These are phyloP conservation scores for Sminthopsis crassicaudata DNA, from an alignment of 2,113 vertebrate species.

Conservation along the genomic window DNA sequence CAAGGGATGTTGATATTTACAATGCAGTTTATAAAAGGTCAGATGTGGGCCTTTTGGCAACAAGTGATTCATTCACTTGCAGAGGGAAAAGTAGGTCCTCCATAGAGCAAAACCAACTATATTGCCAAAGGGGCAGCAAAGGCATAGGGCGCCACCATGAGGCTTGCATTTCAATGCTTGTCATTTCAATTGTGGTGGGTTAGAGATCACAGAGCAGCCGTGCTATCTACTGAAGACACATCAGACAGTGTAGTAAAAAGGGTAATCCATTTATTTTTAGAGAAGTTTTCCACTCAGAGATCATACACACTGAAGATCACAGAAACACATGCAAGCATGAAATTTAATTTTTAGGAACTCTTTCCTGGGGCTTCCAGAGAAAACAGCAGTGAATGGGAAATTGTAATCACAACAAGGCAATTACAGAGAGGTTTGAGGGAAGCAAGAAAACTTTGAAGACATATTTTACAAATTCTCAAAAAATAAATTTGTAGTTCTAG, in stretches of 20 bases:
- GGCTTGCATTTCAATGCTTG: slow-evolving; percentile 85
- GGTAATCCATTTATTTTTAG: slow-evolving; percentile 91
- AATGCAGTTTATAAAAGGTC: slow-evolving; percentile 66
- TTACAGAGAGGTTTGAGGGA: slow-evolving; percentile 75
- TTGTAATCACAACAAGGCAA: slow-evolving; percentile 83
- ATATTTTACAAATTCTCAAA: slow-evolving; percentile 36
- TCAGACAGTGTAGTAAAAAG: slow-evolving; percentile 85
- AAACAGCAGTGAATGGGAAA: slow-evolving; percentile 79
- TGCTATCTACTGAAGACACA: slow-evolving; percentile 82
- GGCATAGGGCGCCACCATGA: slow-evolving; percentile 84
- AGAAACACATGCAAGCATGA: slow-evolving; percentile 90
- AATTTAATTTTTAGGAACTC: slow-evolving; percentile 88
- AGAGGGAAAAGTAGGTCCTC: slow-evolving; percentile 17
- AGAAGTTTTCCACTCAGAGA: slow-evolving; percentile 89
- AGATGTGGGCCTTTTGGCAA: slow-evolving; percentile 62
- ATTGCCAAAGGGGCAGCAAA: slow-evolving; percentile 66
- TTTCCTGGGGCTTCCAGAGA: slow-evolving; percentile 84
- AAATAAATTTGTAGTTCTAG: slow-evolving; percentile 25
- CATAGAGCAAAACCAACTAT: neutral
- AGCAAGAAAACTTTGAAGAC: slow-evolving; percentile 75
- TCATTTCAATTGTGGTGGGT: slow-evolving; percentile 86
- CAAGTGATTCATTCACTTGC: slow-evolving; percentile 39
- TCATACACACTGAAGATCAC: slow-evolving; percentile 90
- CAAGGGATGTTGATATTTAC: slow-evolving; percentile 56
- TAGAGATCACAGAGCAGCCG: slow-evolving; percentile 86